Evolutionary conservation across 2,888 invertebrate species (phyloP).

Genomic region (Limnephilus marmoratus): DNA sequence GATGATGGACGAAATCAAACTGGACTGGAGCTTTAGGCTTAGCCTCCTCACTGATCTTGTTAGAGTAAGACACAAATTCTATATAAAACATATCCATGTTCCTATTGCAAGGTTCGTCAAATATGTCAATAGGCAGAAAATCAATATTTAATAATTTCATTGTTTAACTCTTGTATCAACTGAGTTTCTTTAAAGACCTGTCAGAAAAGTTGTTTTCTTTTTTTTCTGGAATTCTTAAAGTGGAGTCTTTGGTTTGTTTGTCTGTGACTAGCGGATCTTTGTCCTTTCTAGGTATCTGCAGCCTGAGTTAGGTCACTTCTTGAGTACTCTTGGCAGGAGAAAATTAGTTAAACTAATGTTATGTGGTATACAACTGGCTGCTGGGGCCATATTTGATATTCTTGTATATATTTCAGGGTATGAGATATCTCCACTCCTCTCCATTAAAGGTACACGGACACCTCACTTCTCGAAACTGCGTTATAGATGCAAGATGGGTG

Average conservation of each 20-base stretch:
- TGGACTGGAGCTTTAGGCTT: slow-evolving; percentile 97
- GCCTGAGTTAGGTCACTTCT: neutral
- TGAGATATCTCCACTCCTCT: slow-evolving; percentile 92
- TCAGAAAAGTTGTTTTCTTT: too few species aligned
- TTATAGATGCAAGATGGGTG: slow-evolving; percentile 97
- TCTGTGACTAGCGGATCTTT: neutral
- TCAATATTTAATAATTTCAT: too few species aligned
- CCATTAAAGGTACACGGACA: slow-evolving; percentile 91
- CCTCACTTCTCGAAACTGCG: slow-evolving; percentile 93
- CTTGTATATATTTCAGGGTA: slow-evolving; percentile 79
- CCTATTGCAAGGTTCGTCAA: too few species aligned
- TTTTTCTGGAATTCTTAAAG: too few species aligned
- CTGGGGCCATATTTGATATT: neutral
- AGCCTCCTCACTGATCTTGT: slow-evolving; percentile 95
- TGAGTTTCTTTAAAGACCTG: too few species aligned
- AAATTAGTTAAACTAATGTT: neutral
- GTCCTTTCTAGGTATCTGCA: neutral
- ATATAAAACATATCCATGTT: slow-evolving; percentile 51
- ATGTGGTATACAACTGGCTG: neutral
- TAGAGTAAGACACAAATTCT: slow-evolving; percentile 77
- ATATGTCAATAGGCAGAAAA: neutral
- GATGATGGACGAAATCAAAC: slow-evolving; percentile 91
- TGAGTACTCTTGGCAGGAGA: neutral
- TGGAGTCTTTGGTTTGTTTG: too few species aligned
- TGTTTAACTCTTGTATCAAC: too few species aligned